Evolutionary conservation across 2,113 vertebrate species (phyloP).

Genomic region (Apistogramma diplotaenia): DNA sequence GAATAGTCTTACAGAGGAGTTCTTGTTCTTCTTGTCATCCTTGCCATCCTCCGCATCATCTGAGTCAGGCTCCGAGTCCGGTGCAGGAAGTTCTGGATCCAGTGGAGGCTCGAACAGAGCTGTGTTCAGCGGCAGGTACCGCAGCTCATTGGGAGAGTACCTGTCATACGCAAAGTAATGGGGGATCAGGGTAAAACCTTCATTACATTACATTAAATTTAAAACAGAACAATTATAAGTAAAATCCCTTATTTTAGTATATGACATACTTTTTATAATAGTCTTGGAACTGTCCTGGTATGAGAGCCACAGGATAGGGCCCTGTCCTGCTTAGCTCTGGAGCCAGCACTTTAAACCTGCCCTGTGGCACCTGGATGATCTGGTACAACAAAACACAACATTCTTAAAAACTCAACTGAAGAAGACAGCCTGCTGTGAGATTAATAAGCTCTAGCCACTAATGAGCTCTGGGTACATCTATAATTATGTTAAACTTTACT

Average conservation of each 20-base stretch:
- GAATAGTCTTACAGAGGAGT: conserved; percentile 73
- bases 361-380: conserved; percentile 98
- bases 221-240: not conserved
- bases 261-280: conserved; percentile 92
- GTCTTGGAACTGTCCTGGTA: conserved; percentile 98
- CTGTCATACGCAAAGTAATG: conserved; percentile 62
- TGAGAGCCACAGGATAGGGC: conserved; percentile 96
- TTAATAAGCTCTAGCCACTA: not conserved
- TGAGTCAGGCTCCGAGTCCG: conserved; percentile 95
- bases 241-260: not conserved
- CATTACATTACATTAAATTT: not conserved
- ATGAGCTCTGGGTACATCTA: not conserved
- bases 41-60: conserved; percentile 89
- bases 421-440: not conserved
- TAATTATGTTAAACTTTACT: not conserved
- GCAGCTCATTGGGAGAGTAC: conserved; percentile 95
- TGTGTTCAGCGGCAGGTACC: conserved; percentile 94
- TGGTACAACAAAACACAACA: conserved; percentile 45
- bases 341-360: conserved; percentile 91
- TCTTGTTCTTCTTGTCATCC: conserved; percentile 87
- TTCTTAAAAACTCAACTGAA: not conserved
- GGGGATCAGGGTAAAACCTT: not conserved
- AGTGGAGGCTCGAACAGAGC: conserved; percentile 95
- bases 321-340: conserved; percentile 90
- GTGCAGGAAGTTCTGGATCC: conserved; percentile 91